Evolutionary conservation across 2,797 vertebrate species (phyloP).

Genomic region (Pseudochirops corinnae): DNA sequence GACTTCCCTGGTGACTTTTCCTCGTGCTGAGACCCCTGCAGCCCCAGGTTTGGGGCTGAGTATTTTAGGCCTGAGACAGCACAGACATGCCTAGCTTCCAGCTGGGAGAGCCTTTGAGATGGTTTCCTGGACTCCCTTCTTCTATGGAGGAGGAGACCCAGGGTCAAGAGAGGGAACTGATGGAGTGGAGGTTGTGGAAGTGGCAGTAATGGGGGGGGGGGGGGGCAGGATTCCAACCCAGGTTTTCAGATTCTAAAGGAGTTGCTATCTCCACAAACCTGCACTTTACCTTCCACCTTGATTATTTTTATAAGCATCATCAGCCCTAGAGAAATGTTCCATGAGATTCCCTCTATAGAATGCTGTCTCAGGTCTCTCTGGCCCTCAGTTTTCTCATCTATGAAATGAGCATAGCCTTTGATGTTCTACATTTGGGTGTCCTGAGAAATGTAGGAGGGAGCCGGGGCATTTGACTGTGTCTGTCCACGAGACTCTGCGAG

Average conservation of each 20-base stretch:
- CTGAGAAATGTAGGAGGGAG: background rate
- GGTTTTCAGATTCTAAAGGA: background rate
- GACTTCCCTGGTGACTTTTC: background rate
- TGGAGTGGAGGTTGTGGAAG: no score
- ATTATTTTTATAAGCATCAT: background rate
- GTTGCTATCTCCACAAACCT: background rate
- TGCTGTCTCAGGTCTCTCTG: background rate
- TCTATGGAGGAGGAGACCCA: no score
- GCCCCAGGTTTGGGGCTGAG: no score
- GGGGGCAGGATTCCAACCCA: background rate
- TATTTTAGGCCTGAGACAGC: no score
- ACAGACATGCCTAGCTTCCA: no score
- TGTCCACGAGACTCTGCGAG: slow-evolving; percentile 40
- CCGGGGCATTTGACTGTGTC: background rate
- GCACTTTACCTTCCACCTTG: background rate
- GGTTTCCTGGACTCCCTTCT: background rate
- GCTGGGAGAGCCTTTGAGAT: background rate
- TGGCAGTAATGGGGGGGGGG: background rate
- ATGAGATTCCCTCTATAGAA: background rate
- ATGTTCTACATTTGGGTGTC: background rate
- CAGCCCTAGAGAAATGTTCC: background rate
- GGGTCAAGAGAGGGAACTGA: no score
- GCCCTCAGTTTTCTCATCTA: background rate
- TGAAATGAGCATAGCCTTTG: background rate
- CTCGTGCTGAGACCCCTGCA: background rate